A percentile compares a stretch with the other conserved stretches of the same genome.
These are phyloP conservation scores for Atractosteus spatula DNA, from an alignment of 2,113 vertebrate genomes.

Conservation along the genomic window DNA sequence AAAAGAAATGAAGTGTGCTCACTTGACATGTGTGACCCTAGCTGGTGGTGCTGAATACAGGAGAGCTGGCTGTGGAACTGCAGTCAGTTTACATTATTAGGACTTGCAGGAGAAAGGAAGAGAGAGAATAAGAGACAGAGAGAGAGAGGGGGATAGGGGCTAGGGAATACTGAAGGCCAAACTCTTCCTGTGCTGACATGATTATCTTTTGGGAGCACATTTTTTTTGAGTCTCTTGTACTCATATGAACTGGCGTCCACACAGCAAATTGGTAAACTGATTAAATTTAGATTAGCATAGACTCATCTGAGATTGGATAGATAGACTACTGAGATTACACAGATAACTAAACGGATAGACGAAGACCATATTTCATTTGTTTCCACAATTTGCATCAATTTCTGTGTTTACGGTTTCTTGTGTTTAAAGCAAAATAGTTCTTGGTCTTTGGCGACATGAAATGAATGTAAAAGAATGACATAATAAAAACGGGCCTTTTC, in stretches of 20 bases:
- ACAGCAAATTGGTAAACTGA: conserved; percentile 58
- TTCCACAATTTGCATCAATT: conserved; percentile 42
- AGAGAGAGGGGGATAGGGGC: conserved; percentile 45
- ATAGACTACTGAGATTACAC: conserved; percentile 57
- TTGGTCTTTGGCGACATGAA: conserved; percentile 62
- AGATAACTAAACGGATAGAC: conserved; percentile 56
- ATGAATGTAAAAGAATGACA: conserved; percentile 65
- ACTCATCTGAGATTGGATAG: conserved; percentile 52
- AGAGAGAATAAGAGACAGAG: not conserved
- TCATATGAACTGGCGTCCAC: conserved; percentile 41
- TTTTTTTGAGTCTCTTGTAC: conserved; percentile 37
- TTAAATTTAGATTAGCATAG: conserved; percentile 54
- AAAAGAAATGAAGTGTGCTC: conserved; percentile 62
- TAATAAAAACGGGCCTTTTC: conserved; percentile 47
- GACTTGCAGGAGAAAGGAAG: conserved; percentile 54
- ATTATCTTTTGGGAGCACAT: conserved; percentile 50
- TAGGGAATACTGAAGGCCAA: conserved; percentile 61
- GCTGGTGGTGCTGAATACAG: conserved; percentile 54
- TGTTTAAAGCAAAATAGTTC: conserved; percentile 25
- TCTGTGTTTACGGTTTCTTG: conserved; percentile 66
- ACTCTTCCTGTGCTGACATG: conserved; percentile 59
- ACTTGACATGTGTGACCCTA: conserved; percentile 67
- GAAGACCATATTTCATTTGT: conserved; percentile 39
- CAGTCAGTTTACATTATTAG: conserved; percentile 68
- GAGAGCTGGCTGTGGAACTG: conserved; percentile 57